These are phyloP conservation scores for Oreochromis spilurus DNA, from an alignment of 2,113 vertebrate genomes.

Conservation along the genomic window DNA sequence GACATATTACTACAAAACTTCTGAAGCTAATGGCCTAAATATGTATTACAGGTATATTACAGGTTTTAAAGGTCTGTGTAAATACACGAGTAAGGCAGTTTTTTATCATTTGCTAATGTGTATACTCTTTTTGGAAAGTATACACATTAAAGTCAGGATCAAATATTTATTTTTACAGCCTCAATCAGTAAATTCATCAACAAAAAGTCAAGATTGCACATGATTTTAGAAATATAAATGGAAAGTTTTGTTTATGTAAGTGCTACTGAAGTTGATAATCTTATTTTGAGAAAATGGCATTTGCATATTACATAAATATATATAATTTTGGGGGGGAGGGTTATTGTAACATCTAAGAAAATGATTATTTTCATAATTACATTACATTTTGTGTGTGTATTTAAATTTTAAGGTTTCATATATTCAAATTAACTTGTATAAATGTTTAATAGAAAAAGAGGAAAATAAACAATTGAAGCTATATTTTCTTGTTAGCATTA, in stretches of 20 bases:
- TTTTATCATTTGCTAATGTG: not conserved
- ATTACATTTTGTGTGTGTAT: not conserved
- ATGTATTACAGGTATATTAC: not conserved
- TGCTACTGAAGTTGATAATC: accelerated
- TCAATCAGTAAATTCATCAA: not conserved
- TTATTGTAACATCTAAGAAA: not conserved
- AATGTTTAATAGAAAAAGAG: not conserved
- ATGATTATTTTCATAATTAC: not conserved
- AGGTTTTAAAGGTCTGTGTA: not conserved
- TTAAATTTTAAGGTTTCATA: not conserved
- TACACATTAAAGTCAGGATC: not conserved
- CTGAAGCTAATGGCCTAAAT: not conserved
- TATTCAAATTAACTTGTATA: not conserved
- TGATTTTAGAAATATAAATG: not conserved
- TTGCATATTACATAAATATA: not conserved
- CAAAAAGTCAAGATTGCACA: not conserved
- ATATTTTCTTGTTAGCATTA: not conserved
- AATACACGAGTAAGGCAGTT: not conserved
- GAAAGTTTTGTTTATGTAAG: not conserved
- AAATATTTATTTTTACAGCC: not conserved
- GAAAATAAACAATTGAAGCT: not conserved
- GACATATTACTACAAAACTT: accelerated
- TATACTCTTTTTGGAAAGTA: not conserved
- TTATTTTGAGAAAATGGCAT: not conserved
- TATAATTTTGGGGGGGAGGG: not conserved